A percentile compares a stretch with the other conserved stretches of the same genome.
These are phyloP conservation scores for Lumbricus terrestris DNA, from an alignment of 2,888 invertebrate species.

Conservation along the genomic window DNA sequence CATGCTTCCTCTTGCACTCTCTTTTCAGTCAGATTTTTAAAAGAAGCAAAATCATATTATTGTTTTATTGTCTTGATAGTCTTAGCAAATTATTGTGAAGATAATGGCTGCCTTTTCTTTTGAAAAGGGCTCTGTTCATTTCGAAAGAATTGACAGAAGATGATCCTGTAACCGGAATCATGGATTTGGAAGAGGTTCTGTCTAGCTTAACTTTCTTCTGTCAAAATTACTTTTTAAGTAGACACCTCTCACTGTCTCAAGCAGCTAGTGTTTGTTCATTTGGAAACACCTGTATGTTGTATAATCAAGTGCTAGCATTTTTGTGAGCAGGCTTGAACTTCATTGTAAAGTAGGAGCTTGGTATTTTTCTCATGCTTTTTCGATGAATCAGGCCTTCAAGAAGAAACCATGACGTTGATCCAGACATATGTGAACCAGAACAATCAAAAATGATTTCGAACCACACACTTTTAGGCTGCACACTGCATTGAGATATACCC, in stretches of 20 bases:
- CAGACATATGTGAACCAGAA: not conserved
- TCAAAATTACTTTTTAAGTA: not conserved
- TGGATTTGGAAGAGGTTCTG: conserved; percentile 30
- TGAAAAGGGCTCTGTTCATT: conserved; percentile 32
- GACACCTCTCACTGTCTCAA: not conserved
- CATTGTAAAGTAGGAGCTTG: not conserved
- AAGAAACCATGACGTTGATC: not conserved
- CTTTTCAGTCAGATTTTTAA: not conserved
- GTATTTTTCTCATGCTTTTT: not conserved
- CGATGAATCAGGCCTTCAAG: not conserved
- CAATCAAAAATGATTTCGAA: not conserved
- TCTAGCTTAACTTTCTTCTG: not conserved
- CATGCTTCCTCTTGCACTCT: not conserved
- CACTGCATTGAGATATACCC: no score
- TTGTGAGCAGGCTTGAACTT: not conserved
- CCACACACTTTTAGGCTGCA: not conserved
- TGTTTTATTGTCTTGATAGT: not conserved
- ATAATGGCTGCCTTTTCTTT: not conserved
- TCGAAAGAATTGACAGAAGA: conserved; percentile 35
- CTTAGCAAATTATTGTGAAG: not conserved
- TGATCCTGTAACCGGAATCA: conserved; percentile 27
- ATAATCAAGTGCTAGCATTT: not conserved
- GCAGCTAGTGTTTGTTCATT: not conserved
- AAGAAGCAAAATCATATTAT: not conserved
- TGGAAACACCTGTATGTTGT: not conserved